Evolutionary conservation across 2,113 vertebrate species (phyloP), one percentile per base, ranked within the genome.

Genomic region (Mormyrus lacerda): DNA sequence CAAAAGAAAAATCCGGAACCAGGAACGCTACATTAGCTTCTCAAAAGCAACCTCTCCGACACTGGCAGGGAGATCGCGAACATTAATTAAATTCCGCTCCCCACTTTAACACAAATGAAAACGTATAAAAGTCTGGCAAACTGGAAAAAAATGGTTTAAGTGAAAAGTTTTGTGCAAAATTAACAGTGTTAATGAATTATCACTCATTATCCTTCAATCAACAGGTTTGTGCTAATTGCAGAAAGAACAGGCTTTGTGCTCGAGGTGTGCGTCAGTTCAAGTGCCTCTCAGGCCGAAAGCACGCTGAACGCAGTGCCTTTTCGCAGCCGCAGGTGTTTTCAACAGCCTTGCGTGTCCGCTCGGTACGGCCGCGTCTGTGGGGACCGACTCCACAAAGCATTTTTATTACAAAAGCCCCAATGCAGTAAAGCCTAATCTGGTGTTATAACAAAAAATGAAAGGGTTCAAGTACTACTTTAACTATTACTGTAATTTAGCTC

Each of bases 201-300:
- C 93, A 93, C 94, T 95, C 95, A 96, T 96, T 96, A 95, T 95
- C 94, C 92, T 93, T 91, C 94, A 95, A 96, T 96, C 95, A 96
- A 96, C 95, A 95, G 95, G 94, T 95, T 93, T 88, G 92, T 92
- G 95, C 95, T 96, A 96, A 96, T 96, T 96, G 95, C 91, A 91
- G 94, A 92, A 94, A 94, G 94, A 93, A 95, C 93, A 92, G 94
- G 94, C 93, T 95, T 92, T 89, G 93, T 92, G 94, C 95, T 94
- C 93, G 93, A 93, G 91, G 92, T 92, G 93, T 92, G 92, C 91
- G 89, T 88, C 89, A 93, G 90, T 93, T 92, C 92, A 92, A 93
- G 93, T 94, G 94, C 94, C 94, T 93, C 93, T 91, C 82, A 92
- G 95, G 95, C 87, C 69, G 50, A 90, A 92, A 89, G 93, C 89